Percentiles rank a stretch among this genome's conserved stretches.
Conservation (phyloP, 1,140 invertebrate genomes). For the Formica selysi region DNA sequence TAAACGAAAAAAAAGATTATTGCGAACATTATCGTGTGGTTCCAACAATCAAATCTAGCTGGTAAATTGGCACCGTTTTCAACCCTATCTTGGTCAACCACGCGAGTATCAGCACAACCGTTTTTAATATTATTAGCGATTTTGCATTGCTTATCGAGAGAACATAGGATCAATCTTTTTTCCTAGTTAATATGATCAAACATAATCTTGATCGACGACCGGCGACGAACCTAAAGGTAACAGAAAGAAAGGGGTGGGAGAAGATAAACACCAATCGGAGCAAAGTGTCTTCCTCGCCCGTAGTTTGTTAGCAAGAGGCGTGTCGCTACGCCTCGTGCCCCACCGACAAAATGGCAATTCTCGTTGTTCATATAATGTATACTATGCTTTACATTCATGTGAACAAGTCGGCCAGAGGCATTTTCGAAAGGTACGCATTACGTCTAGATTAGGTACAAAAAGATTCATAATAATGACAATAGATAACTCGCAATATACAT, state of each 20-base stretch:
- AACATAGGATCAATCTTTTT: constrained; percentile 2
- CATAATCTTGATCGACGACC: constrained; percentile 34
- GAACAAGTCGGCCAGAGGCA: background rate
- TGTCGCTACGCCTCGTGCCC: constrained; percentile 53
- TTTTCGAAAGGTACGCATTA: background rate
- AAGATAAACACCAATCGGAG: constrained; percentile 50
- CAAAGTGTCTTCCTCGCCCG: constrained; percentile 27
- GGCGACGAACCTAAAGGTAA: background rate
- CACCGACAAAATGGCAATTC: constrained; percentile 60
- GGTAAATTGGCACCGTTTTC: background rate
- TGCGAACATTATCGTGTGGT: background rate
- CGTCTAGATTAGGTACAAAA: background rate
- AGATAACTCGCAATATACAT: background rate
- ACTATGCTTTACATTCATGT: background rate
- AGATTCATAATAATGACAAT: background rate
- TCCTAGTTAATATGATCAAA: constrained; percentile 35
- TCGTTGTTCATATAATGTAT: constrained; percentile 20
- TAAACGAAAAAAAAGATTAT: background rate
- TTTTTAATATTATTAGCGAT: constrained; percentile 26
- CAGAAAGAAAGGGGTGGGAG: background rate
- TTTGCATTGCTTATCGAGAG: constrained; percentile 1
- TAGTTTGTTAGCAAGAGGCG: constrained; percentile 41
- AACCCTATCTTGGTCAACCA: background rate
- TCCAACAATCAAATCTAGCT: background rate
- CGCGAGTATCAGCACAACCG: background rate